Percentiles rank a stretch among this genome's conserved stretches.
Conservation (phyloP, 2,113 vertebrate species). For the Strix uralensis region DNA sequence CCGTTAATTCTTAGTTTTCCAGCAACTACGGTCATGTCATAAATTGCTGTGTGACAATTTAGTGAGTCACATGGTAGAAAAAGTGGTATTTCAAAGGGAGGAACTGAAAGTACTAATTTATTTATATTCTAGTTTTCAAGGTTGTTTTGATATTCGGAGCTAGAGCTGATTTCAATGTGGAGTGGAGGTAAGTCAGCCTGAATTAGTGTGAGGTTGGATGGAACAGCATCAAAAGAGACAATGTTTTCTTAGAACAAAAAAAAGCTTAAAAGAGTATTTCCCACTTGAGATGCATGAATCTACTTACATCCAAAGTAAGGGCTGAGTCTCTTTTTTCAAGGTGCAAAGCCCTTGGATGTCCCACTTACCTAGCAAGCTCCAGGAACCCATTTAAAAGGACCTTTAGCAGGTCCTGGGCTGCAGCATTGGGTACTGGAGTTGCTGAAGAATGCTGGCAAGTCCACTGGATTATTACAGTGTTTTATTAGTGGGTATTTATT, state of each 20-base stretch:
- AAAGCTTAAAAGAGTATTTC: neutral
- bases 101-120: neutral
- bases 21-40: neutral
- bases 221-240: neutral
- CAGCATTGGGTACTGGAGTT: neutral
- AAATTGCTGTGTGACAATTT: neutral
- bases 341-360: neutral
- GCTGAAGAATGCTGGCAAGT: neutral
- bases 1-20: slow-evolving; percentile 37
- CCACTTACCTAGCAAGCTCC: neutral
- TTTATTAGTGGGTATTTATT: slow-evolving; percentile 30
- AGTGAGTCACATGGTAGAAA: neutral
- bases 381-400: neutral
- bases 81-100: neutral
- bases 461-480: neutral
- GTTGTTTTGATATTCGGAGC: neutral
- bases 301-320: neutral
- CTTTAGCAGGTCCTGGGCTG: neutral
- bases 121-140: neutral
- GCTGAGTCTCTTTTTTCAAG: accelerated
- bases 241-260: neutral
- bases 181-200: neutral
- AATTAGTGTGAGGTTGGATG: neutral
- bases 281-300: neutral
- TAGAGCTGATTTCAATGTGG: neutral